A percentile compares a stretch with the other conserved stretches of the same genome.
Evolutionary conservation across 2,888 invertebrate species (phyloP).

Genomic region (Eubasilissa splendida): DNA sequence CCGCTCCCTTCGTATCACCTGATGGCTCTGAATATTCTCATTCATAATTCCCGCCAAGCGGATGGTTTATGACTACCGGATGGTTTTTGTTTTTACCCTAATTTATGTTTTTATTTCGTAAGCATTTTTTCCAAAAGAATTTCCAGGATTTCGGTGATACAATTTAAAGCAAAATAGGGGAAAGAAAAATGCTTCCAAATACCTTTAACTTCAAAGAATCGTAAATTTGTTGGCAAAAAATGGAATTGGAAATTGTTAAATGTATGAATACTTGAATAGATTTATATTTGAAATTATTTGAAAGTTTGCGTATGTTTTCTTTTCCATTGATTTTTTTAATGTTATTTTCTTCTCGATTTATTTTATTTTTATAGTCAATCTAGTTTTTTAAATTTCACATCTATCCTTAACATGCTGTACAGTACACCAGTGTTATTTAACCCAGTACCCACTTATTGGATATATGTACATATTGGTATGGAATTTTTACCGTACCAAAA

Average conservation of each 20-base stretch:
- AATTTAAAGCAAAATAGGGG: slow-evolving; percentile 54
- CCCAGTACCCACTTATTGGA: too few species aligned
- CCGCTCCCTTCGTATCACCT: neutral
- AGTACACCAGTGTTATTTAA: too few species aligned
- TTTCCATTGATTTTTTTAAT: too few species aligned
- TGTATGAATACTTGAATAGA: neutral
- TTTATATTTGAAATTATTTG: too few species aligned
- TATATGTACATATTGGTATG: too few species aligned
- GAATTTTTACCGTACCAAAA: too few species aligned
- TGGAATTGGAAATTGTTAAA: slow-evolving; percentile 28
- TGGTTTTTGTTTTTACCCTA: slow-evolving; percentile 53
- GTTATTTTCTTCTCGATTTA: too few species aligned
- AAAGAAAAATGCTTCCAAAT: slow-evolving; percentile 41
- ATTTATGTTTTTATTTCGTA: slow-evolving; percentile 54
- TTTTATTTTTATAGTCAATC: too few species aligned
- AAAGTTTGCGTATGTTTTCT: too few species aligned
- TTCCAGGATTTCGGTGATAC: slow-evolving; percentile 50
- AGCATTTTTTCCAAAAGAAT: slow-evolving; percentile 50
- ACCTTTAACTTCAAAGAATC: slow-evolving; percentile 48
- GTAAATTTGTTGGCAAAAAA: slow-evolving; percentile 43
- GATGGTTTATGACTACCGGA: slow-evolving; percentile 54
- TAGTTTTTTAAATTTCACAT: too few species aligned
- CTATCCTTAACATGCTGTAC: too few species aligned
- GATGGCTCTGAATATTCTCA: slow-evolving; percentile 38
- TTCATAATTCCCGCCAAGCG: slow-evolving; percentile 46